Base-by-base conservation (phyloP, 2,797 vertebrate genomes). In the Hemibagrus guttatus region DNA sequence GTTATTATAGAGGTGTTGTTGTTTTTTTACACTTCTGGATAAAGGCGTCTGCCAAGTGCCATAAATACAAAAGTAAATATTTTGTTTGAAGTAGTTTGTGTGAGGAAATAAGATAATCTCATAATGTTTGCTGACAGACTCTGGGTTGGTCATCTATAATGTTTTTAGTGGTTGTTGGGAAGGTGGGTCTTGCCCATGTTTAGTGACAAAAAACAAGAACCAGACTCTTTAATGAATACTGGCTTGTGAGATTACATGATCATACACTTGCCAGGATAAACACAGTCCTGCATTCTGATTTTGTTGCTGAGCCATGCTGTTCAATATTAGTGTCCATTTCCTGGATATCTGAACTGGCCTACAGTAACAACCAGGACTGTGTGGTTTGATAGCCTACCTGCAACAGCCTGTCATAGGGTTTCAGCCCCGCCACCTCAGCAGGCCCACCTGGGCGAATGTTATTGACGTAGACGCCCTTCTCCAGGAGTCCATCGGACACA, bases 391-490 rank as follows among this genome's bases (percentile, higher is more conserved):
- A 52, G 23, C 49, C 90, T 94, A 99, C 98, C 97, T 99, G 98
- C 80, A 99, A 88, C 66, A 99, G 95, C 85, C 98, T 95, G 92
- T 99, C 98, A 0, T 96, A 99, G 0, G 97, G 96, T 91, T 95
- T 96, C 54, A 99, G 94, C 76, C 97, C 97, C 3, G 96, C 97
- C 6, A 94, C 92, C 69, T 98, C 97, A 0, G 97, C 98, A 19
- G 98, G 97, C 19, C 98, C 98, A 46, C 96, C 96, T 0, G 95
- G 93, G 26, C 97, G 96, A 87, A 99, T 98, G 88, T 97, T 98
- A 93, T 98, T 99, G 31, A 99, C 96, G 21, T 99, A 99, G 0
- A 99, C 98, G 0, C 98, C 98, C 82, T 99, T 98, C 91, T 99
- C 98, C 90, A 98, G 58, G 88, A 99, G 94, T 23, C 97, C 97